These are phyloP conservation scores for Pegoplata infirma DNA, from an alignment of 2,888 invertebrate genomes.

Conservation along the genomic window DNA sequence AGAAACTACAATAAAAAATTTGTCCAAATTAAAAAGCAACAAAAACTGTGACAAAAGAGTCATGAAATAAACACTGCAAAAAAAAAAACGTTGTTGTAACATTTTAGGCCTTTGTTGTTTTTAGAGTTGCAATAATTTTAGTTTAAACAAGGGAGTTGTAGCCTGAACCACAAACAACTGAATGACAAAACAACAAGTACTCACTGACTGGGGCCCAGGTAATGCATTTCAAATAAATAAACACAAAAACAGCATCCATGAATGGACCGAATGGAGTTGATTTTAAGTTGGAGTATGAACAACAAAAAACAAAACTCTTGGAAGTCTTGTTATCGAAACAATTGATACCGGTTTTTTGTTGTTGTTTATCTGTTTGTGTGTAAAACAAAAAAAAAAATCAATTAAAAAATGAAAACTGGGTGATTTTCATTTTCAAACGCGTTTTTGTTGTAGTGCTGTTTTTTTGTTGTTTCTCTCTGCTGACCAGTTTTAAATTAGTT, in stretches of 20 bases:
- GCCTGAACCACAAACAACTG: neutral
- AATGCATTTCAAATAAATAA: neutral
- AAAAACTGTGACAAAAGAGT: neutral
- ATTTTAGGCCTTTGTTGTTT: neutral
- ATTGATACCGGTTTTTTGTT: constrained; percentile 67
- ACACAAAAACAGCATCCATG: neutral
- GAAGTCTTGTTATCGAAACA: constrained; percentile 55
- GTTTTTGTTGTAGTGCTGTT: too few species aligned
- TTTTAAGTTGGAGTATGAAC: neutral
- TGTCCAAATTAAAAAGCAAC: neutral
- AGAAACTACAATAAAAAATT: too few species aligned
- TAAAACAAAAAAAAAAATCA: constrained; percentile 63
- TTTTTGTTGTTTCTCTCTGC: constrained; percentile 16
- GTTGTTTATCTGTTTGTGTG: constrained; percentile 20
- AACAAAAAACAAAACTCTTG: constrained; percentile 16
- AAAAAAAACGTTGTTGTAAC: neutral
- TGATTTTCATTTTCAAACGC: constrained; percentile 64
- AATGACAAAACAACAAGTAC: neutral
- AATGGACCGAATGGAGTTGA: constrained; percentile 8
- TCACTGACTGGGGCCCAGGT: too few species aligned
- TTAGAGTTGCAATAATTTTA: neutral
- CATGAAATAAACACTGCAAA: neutral
- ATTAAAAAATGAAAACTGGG: constrained; percentile 67
- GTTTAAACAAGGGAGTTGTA: neutral
- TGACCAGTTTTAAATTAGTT: constrained; percentile 55